Evolutionary conservation across 2,888 invertebrate species (phyloP), one percentile per base, ranked within the genome.

Genomic region (Tetrapedia diversipes): DNA sequence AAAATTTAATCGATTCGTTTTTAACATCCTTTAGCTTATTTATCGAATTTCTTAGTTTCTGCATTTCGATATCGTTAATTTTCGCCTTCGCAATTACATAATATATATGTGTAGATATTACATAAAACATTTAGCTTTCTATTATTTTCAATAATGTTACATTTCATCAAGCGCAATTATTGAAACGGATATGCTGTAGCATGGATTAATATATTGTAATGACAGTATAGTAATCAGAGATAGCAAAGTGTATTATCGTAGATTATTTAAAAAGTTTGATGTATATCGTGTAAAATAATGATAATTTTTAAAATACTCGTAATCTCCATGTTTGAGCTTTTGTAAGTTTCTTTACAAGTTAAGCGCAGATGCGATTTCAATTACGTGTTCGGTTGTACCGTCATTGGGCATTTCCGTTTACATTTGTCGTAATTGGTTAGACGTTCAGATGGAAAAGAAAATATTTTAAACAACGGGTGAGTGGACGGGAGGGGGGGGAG

Each of bases 21-120:
- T 27, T 4, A 10, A 51, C n/a, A 1, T 29, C 6, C 27, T 14
- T 19, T 7, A 19, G n/a, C n/a, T 19, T 14, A 7, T 19, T 24
- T 4, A 49, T 24, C 27, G 24, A 53, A 22, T 11, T 24, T 11
- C 22, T 24, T 11, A 11, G 32, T 32, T 32, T 22, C n/a, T n/a
- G n/a, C n/a, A n/a, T n/a, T n/a, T n/a, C n/a, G n/a, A n/a, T n/a
- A n/a, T n/a, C 45, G 29, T 57, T 32, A 57, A 37, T 49, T 22
- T 60, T 64, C 22, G 51, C 24, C 68, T 61, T 43, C 1, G 19
- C 45, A 53, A 53, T 84, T 83, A 54, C 76, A 39, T 74, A 83
- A 84, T 51, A 6, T 19, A n/a, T n/a, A n/a, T n/a, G 24, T 22
- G 11, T 19, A 14, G 11, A n/a, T 60, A 27, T 53, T 54, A 51